Percentiles rank a stretch among this genome's conserved stretches.
Conservation (phyloP, 2,888 invertebrate species). For the Yponomeuta sedellus region DNA sequence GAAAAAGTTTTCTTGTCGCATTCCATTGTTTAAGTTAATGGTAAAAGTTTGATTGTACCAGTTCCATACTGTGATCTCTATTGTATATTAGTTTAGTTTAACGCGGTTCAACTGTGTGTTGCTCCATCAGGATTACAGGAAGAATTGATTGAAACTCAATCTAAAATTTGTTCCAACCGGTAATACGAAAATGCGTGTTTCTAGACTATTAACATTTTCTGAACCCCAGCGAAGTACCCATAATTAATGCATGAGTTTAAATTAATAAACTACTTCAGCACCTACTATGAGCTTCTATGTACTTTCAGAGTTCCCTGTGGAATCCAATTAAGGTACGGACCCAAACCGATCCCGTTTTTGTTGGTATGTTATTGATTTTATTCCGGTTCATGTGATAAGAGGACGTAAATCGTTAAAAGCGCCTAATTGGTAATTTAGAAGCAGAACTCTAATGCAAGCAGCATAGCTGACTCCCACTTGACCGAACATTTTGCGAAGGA, state of each 20-base stretch:
- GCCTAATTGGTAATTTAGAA: background rate
- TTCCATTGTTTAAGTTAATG: background rate
- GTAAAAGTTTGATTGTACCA: background rate
- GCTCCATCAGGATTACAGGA: background rate
- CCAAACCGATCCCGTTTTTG: too few relatives aligned
- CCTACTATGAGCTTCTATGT: background rate
- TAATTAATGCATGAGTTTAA: background rate
- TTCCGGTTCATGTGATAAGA: background rate
- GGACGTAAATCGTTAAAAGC: background rate
- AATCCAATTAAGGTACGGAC: background rate
- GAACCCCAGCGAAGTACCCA: background rate
- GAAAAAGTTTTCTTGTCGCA: background rate
- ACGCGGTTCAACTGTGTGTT: background rate
- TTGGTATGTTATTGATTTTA: background rate
- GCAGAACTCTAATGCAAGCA: background rate
- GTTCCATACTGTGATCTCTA: background rate
- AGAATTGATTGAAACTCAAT: background rate
- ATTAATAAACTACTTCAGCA: background rate
- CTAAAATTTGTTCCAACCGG: background rate
- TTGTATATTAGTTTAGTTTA: background rate
- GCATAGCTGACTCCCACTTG: background rate
- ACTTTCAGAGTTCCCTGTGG: background rate
- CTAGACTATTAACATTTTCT: background rate
- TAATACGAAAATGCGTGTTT: background rate
- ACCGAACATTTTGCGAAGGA: background rate